Percentiles rank a stretch among this genome's conserved stretches.
These are phyloP conservation scores for Dynastes tityus DNA, from an alignment of 2,888 invertebrate species.

Conservation along the genomic window DNA sequence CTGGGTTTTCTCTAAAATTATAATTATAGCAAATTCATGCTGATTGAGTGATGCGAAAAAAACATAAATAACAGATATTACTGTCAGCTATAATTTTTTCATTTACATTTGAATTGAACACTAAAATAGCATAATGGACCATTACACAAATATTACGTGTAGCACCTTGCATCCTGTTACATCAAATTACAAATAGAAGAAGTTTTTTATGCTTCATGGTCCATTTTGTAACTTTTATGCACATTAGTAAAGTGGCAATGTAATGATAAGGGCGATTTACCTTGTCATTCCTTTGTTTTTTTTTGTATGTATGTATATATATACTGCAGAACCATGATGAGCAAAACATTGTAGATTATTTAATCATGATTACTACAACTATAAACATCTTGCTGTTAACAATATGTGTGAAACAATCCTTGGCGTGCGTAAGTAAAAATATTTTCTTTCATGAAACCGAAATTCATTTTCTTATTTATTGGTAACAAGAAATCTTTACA, in stretches of 20 bases:
- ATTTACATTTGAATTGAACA: conserved; percentile 23
- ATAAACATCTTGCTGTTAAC: conserved; percentile 6
- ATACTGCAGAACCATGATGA: background rate
- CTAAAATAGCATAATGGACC: conserved; percentile 5
- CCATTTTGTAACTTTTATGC: conserved; percentile 7
- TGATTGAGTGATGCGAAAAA: too few species aligned
- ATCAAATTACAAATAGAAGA: background rate
- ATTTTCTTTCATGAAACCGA: background rate
- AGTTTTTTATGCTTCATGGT: conserved; percentile 24
- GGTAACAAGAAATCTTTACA: too few species aligned
- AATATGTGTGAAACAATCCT: background rate
- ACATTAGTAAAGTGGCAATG: conserved; percentile 21
- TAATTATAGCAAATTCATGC: too few species aligned
- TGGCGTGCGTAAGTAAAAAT: conserved; percentile 43
- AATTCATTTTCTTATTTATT: too few species aligned
- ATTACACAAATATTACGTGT: conserved; percentile 13
- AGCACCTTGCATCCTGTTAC: conserved; percentile 20
- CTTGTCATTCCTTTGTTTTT: background rate
- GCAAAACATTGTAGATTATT: background rate
- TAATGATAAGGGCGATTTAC: conserved; percentile 41
- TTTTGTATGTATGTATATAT: background rate
- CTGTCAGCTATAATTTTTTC: conserved; percentile 10
- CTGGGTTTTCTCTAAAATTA: too few species aligned
- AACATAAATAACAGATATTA: too few species aligned
- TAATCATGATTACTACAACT: conserved; percentile 16